Conservation (phyloP, 2,797 vertebrate genomes). For the Lepilemur septentrionalis region DNA sequence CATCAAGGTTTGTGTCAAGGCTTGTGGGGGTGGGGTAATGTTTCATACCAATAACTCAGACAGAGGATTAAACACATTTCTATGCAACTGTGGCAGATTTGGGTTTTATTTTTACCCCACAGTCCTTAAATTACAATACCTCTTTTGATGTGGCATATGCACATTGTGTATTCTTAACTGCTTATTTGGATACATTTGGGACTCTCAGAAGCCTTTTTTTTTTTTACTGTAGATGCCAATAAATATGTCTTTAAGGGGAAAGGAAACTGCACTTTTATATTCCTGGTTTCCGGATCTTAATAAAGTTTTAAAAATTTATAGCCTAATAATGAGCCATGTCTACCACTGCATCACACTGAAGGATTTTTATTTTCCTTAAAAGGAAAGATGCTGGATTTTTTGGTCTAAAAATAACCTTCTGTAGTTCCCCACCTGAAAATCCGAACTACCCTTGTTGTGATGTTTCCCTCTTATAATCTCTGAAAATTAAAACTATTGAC, state of each 20-base stretch:
- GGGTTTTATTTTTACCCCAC: conserved; percentile 69
- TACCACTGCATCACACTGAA: background rate
- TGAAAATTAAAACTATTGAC: conserved; percentile 1
- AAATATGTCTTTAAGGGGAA: conserved; percentile 27
- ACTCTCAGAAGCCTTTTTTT: conserved; percentile 46
- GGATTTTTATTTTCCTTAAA: conserved; percentile 39
- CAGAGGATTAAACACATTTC: conserved; percentile 70
- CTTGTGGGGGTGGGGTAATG: conserved; percentile 37
- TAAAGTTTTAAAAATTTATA: conserved; percentile 60
- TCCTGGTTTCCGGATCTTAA: conserved; percentile 31
- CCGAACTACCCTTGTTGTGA: background rate
- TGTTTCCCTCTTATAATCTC: background rate
- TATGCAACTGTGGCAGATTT: conserved; percentile 70
- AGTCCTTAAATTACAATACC: conserved; percentile 58
- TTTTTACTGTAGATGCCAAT: conserved; percentile 55
- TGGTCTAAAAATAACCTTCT: conserved; percentile 32
- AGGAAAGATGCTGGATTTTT: conserved; percentile 34
- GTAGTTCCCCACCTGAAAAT: conserved; percentile 39
- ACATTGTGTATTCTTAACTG: conserved; percentile 50
- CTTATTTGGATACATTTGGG: conserved; percentile 65
- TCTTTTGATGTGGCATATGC: conserved; percentile 67
- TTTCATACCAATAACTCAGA: conserved; percentile 66
- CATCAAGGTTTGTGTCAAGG: conserved; percentile 33
- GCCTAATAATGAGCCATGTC: conserved; percentile 35
- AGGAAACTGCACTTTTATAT: conserved; percentile 44